Percentiles rank a stretch among this genome's conserved stretches.
phyloP scores from a whole-genome alignment of 2,113 vertebrate genomes.

The Gobio gobio region DNA sequence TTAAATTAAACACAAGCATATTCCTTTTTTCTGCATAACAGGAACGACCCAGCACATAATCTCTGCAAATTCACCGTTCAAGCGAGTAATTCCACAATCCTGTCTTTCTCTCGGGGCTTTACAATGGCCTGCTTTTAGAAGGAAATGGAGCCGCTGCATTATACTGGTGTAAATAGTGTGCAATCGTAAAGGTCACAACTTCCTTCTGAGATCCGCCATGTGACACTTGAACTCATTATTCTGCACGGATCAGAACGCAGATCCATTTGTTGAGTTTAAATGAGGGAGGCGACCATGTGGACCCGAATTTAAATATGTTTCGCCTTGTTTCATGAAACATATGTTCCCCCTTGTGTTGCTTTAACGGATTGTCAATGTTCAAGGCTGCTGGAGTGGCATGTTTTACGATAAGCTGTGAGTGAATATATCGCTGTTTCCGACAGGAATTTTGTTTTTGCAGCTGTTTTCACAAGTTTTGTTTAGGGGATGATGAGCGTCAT shows the following conservation, averaged over 20 bases:
- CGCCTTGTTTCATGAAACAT: not conserved
- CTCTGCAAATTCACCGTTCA: conserved; percentile 10
- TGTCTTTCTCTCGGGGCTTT: not conserved
- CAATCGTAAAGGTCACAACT: conserved; percentile 22
- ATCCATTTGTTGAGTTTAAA: conserved; percentile 4
- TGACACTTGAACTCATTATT: conserved; percentile 22
- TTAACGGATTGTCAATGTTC: not conserved
- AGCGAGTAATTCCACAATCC: conserved; percentile 30
- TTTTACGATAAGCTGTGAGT: not conserved
- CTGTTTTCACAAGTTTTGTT: not conserved
- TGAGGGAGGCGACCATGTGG: not conserved
- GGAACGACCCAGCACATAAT: not conserved
- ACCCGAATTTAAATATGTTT: not conserved
- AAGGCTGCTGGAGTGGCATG: not conserved
- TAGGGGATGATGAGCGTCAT: not conserved
- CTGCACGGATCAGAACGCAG: not conserved
- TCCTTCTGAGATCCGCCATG: not conserved
- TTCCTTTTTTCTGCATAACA: not conserved
- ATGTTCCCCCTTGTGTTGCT: conserved; percentile 4
- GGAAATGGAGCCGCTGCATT: conserved; percentile 30
- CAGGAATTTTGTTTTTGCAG: not conserved
- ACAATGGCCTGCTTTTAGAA: conserved; percentile 13
- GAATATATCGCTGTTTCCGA: not conserved
- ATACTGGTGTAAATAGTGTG: conserved; percentile 8
- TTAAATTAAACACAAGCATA: conserved; percentile 1